Evolutionary conservation across 1,140 invertebrate species (phyloP).

Genomic region (Tetragnatha versicolor): DNA sequence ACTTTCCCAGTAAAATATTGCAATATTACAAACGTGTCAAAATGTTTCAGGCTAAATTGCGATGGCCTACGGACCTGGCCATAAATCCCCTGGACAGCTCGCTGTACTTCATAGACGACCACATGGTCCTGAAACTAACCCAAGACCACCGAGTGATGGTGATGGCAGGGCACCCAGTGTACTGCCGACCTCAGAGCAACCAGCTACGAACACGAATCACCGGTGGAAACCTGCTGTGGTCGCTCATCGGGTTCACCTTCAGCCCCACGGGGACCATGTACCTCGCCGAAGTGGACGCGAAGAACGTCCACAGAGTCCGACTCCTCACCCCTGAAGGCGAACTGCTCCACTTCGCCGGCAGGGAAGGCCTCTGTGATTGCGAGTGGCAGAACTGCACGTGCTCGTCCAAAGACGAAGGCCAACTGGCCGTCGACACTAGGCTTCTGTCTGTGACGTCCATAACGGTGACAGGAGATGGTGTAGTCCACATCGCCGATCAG

Average conservation of each 20-base stretch:
- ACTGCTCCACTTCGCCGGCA: constrained; percentile 89
- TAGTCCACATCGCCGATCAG: constrained; percentile 93
- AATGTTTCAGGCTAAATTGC: constrained; percentile 80
- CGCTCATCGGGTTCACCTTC: constrained; percentile 74
- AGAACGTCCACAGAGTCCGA: constrained; percentile 88
- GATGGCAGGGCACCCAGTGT: constrained; percentile 87
- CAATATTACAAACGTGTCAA: too few relatives aligned
- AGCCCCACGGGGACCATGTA: constrained; percentile 91
- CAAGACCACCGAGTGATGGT: constrained; percentile 84
- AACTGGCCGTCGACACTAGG: constrained; percentile 66
- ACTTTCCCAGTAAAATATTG: too few relatives aligned
- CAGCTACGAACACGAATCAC: constrained; percentile 31
- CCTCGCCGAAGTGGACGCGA: constrained; percentile 93
- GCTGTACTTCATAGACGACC: constrained; percentile 94
- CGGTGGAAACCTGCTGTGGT: constrained; percentile 73
- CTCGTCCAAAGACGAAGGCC: constrained; percentile 34
- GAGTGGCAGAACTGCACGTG: constrained; percentile 57
- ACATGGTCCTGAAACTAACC: constrained; percentile 89
- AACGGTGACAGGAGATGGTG: constrained; percentile 90
- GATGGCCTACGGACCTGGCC: constrained; percentile 93
- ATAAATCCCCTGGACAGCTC: constrained; percentile 94
- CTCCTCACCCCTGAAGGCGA: constrained; percentile 91
- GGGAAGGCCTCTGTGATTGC: constrained; percentile 54
- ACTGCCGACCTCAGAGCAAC: constrained; percentile 79
- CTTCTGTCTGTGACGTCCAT: constrained; percentile 84